Percentiles rank a stretch among this genome's conserved stretches.
Conservation (phyloP, 2,113 vertebrate species). For the Podocnemis expansa region DNA sequence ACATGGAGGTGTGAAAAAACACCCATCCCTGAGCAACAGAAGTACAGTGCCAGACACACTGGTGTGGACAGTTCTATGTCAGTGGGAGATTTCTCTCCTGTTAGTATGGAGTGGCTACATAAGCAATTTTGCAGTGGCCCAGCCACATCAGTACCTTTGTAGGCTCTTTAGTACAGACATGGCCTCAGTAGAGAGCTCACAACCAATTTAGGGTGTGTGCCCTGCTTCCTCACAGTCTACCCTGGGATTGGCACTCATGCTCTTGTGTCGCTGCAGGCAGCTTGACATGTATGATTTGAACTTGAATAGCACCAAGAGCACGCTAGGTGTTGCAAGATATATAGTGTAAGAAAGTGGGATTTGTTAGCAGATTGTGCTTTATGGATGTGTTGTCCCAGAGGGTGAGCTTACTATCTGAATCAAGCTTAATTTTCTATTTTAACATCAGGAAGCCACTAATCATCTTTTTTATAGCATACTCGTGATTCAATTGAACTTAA, state of each 20-base stretch:
- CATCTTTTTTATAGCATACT: background rate
- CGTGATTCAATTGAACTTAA: background rate
- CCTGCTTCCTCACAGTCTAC: background rate
- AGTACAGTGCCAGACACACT: too few species aligned
- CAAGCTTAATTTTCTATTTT: slow-evolving; percentile 37
- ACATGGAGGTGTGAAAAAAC: too few species aligned
- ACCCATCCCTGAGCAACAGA: too few species aligned
- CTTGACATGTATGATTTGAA: slow-evolving; percentile 41
- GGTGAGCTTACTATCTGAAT: slow-evolving; percentile 19
- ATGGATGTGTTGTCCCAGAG: slow-evolving; percentile 1
- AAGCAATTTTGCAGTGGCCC: too few species aligned
- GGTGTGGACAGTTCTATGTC: too few species aligned
- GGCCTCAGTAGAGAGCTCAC: background rate
- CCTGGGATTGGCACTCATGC: background rate
- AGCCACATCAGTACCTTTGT: too few species aligned
- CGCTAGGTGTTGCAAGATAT: slow-evolving; percentile 54
- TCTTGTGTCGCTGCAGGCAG: background rate
- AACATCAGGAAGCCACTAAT: background rate
- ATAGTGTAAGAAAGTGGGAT: slow-evolving; percentile 48
- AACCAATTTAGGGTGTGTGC: background rate
- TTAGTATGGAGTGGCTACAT: too few species aligned
- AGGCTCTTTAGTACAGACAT: too few species aligned
- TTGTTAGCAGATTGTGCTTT: background rate
- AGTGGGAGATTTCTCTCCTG: too few species aligned
- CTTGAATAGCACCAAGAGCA: slow-evolving; percentile 43